Conservation (phyloP, 2,797 vertebrate species). For the Muscicapa comitata region DNA sequence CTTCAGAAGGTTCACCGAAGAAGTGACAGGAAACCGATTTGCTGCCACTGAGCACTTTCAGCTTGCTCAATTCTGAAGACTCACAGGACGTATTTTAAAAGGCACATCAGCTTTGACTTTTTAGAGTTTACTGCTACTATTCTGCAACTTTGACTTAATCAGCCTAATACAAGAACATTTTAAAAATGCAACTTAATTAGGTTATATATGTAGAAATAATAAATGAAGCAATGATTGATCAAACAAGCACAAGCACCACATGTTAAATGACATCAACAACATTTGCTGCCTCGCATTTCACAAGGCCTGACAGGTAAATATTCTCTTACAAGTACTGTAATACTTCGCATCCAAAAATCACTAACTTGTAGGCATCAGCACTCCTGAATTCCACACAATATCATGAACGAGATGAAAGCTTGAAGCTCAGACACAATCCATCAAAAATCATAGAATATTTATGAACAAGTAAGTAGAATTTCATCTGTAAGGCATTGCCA, state of each 20-base stretch:
- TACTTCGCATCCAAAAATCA: not conserved
- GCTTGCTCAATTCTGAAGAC: not conserved
- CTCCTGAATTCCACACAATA: not conserved
- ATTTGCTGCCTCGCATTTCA: not conserved
- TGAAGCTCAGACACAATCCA: not conserved
- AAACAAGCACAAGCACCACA: not conserved
- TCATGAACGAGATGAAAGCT: not conserved
- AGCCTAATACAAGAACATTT: not conserved
- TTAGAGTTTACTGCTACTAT: not conserved
- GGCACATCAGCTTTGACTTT: not conserved
- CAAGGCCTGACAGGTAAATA: not conserved
- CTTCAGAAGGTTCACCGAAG: not conserved
- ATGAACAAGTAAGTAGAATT: not conserved
- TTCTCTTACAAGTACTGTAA: not conserved
- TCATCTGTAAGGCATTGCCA: not conserved
- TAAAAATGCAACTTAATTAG: not conserved
- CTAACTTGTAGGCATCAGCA: not conserved
- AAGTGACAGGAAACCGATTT: not conserved
- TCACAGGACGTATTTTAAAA: not conserved
- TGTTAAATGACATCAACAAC: not conserved
- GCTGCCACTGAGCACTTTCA: not conserved
- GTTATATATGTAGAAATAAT: not conserved
- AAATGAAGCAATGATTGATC: not conserved
- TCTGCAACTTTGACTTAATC: not conserved
- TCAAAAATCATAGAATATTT: not conserved